Percentiles rank a stretch among this genome's conserved stretches.
Evolutionary conservation across 2,888 invertebrate species (phyloP).

Genomic region (Xylocampa areola): DNA sequence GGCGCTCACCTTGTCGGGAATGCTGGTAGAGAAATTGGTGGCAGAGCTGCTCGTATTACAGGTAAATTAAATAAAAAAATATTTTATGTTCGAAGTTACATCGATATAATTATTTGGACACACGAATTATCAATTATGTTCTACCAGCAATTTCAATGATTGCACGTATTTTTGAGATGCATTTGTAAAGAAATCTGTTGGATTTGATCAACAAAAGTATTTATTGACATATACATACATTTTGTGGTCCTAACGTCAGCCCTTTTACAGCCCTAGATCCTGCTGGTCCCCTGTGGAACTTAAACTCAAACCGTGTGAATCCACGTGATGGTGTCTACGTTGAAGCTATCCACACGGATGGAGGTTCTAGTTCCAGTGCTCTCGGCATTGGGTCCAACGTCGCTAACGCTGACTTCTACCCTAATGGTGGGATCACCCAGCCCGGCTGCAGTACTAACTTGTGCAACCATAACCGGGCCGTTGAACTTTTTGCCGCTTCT

Average conservation of each 20-base stretch:
- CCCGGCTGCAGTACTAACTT: slow-evolving; percentile 68
- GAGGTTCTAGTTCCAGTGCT: slow-evolving; percentile 67
- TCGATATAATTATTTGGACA: no score
- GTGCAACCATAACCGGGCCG: slow-evolving; percentile 74
- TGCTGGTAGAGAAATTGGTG: slow-evolving; percentile 70
- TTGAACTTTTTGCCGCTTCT: slow-evolving; percentile 69
- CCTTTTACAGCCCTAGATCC: slow-evolving; percentile 72
- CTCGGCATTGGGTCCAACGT: slow-evolving; percentile 80
- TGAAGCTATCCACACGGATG: slow-evolving; percentile 79
- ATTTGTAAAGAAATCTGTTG: no score
- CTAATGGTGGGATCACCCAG: slow-evolving; percentile 85
- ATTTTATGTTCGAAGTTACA: no score
- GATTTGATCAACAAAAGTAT: no score
- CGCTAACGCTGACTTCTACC: slow-evolving; percentile 89
- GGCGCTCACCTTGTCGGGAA: slow-evolving; percentile 80
- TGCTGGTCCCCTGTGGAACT: slow-evolving; percentile 76
- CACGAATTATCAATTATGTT: no score
- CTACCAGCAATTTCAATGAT: no score
- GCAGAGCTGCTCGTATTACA: slow-evolving; percentile 71
- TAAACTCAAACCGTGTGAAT: slow-evolving; percentile 63
- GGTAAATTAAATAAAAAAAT: slow-evolving; percentile 66
- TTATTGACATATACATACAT: no score
- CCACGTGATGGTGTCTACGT: slow-evolving; percentile 77
- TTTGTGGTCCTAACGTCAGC: not conserved
- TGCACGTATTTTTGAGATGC: no score